phyloP scores from a whole-genome alignment of 92 coral and sea anemone species.

The Siderastrea radians region DNA sequence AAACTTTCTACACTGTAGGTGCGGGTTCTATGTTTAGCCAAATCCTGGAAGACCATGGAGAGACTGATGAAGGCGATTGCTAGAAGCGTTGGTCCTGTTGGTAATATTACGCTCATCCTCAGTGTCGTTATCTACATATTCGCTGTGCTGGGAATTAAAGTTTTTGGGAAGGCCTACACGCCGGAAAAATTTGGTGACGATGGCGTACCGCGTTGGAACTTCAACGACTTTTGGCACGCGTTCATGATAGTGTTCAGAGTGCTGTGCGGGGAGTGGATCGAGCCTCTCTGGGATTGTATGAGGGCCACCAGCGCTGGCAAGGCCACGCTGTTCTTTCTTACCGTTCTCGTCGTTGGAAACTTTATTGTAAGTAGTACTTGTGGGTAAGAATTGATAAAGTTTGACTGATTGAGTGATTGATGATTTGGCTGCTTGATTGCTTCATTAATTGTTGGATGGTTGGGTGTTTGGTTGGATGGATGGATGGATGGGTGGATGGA shows the following conservation, averaged over 20 bases:
- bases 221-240: conserved; percentile 83
- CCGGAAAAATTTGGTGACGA: conserved; percentile 77
- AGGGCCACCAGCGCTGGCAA: conserved; percentile 69
- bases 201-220: conserved; percentile 89
- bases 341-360: conserved; percentile 84
- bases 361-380: conserved; percentile 75
- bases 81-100: conserved; percentile 84
- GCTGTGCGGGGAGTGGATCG: conserved; percentile 90
- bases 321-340: conserved; percentile 78
- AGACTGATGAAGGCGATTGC: conserved; percentile 82
- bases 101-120: conserved; percentile 84
- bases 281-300: conserved; percentile 93
- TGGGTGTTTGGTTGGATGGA: no score
- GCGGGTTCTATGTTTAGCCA: conserved; percentile 82
- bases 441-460: no score
- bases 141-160: conserved; percentile 85
- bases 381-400: background rate
- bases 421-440: no score
- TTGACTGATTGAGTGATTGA: background rate
- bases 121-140: conserved; percentile 81
- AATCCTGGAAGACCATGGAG: conserved; percentile 90
- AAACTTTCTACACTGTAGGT: conserved; percentile 33
- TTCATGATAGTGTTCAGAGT: conserved; percentile 91
- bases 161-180: conserved; percentile 85
- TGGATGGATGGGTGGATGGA: no score